Base-by-base conservation (phyloP, 2,888 invertebrate species). In the Ctenicera cuprea region DNA sequence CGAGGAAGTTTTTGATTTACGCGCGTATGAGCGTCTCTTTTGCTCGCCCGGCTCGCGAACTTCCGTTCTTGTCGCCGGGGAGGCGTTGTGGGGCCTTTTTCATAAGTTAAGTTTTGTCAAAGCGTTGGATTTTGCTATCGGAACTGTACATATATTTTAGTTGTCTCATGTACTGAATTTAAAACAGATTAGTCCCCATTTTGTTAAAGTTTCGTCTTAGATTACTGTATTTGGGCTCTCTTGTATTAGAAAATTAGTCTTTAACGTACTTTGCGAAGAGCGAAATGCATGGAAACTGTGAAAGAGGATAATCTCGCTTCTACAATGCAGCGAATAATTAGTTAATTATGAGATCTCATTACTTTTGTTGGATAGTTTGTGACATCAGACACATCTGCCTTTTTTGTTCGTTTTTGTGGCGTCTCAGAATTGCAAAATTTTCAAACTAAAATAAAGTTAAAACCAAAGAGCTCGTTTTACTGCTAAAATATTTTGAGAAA, bases 91-190 rank as follows among this genome's bases (percentile, higher is more conserved):
- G 41, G 41, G 64, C 61, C 59, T 71, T 70, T 71, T 71, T 71
- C 61, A 52, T 61, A 66, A 70, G 70, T 59, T 45, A 66, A 70
- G 70, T 73, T 74, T 74, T 71, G 73, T 74, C 76, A 74, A 76
- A 76, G 74, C 76, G 70, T 69, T 52, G 74, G 68, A 74, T 76
- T 74, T 74, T 71, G 68, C 76, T 74, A 72, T 76, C 76, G 76
- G 65, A 74, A 76, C 73, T 76, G 67, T 71, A 76, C 76, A 74
- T 76, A 76, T 74, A 74, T 77, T 74, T 74, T 73, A 73, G 61
- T 75, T 76, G 74, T 74, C 73, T 73, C 73, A 72, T 74, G 71
- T 71, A 71, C 71, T 72, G 76, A 74, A 74, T 74, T 74, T 74
- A 76, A 74, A 74, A 74, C 74, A 74, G 76, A 71, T 76, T 76